Evolutionary conservation across 2,797 vertebrate genomes (phyloP), one percentile per base, ranked within the genome.

Genomic region (Scarus forsteni): DNA sequence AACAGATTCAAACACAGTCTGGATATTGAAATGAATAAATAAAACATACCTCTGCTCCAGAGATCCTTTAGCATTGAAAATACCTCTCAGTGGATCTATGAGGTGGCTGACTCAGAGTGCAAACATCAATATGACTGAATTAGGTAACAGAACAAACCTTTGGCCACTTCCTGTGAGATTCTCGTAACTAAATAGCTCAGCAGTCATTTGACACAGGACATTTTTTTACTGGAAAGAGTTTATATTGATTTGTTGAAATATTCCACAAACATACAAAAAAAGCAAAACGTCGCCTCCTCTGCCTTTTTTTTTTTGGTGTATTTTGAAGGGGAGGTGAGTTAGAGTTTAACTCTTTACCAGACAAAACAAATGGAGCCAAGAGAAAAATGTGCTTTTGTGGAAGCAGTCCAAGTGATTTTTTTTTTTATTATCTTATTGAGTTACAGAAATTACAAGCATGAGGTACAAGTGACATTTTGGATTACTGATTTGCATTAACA

Each of bases 91-190:
- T 72, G 66, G 67, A 38, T 53, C 51, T 45, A 19, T 7, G 18
- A 48, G 49, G 13, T 63, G 48, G 77, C 75, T 70, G 68, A 87
- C 48, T 50, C 83, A 77, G 62, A 84, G 75, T 60, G 79, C 84
- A 89, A 88, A 87, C 5, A 66, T 65, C 71, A 86, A 82, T 75
- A 83, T 50, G 61, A 19, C 60, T 44, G 80, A 75, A 75, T 88
- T 76, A 74, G 81, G 86, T 73, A 91, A 91, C 85, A 90, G 36
- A 50, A 73, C 34, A 51, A 86, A 91, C 87, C 89, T 93, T 91
- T 90, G 89, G 64, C 58, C 58, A 55, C 12, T n/a, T 75, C 5
- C 38, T 62, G 75, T 14, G 73, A 77, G 60, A 75, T 80, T 48
- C 65, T 46, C 44, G 55, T 60, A 59, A 54, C 10, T 42, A 53